Evolutionary conservation across 2,888 invertebrate genomes (phyloP), one percentile per base, ranked within the genome.

Genomic region (Nomada ferruginata): DNA sequence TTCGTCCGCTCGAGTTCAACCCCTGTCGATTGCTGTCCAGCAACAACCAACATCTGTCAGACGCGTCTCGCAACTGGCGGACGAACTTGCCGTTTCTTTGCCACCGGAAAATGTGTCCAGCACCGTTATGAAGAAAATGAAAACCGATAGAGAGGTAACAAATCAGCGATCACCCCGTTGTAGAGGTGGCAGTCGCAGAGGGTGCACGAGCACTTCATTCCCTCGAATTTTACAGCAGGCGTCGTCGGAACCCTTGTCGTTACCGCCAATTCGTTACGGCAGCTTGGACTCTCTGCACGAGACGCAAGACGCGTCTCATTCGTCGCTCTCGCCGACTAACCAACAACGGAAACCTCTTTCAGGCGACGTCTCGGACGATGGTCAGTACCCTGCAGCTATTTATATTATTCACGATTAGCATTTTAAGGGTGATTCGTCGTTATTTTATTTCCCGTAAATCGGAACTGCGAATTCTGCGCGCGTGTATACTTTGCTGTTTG

Each of bases 231-330:
- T 36, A 7, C 76, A 93, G 92, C 81, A 91, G 55, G 89, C 47
- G 1, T 47, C 87, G 18, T 77, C 90, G 84, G 92, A 90, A 65
- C 83, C 89, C 60, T 84, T 88, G 64, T 87, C 90, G 53, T 69
- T 91, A 44, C 89, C 90, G 18, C 91, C 92, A 11, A 89, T 92
- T 82, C 92, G 94, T 66, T 94, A 95, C 75, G 95, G 95, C 36
- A 95, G 95, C 50, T 92, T 95, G 83, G 95, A 95, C 89, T 95
- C 95, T 0, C 91, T 95, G 18, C 94, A 95, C 84, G 95, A 95
- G 76, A 90, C 92, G 42, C 92, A 93, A 68, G 84, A 89, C 81
- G 80, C 88, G 69, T 86, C 91, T 63, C 87, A 89, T 65, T 84
- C 93, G 71, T 90, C 92, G 71, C 88, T 93, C 79, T 89, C 91